Base-by-base conservation (phyloP, 2,113 vertebrate species). In the Oncorhynchus clarkii region DNA sequence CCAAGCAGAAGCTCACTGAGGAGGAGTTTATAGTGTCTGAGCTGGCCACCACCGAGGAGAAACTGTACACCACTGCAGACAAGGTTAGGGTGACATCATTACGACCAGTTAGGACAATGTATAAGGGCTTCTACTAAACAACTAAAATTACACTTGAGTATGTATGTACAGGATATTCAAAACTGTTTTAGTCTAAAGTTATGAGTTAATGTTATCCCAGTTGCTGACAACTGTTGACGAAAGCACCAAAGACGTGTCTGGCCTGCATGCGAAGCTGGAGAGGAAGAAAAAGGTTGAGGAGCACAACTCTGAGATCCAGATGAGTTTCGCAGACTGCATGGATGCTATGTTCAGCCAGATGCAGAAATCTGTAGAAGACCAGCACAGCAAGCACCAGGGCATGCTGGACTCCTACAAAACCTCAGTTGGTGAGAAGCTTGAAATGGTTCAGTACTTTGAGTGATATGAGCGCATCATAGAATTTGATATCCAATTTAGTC, bases 261-360 rank as follows among this genome's bases (percentile, higher is more conserved):
- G 95, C 48, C 95, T 99, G 26, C 96, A 98, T 31, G 95, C 91
- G 0, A 99, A 99, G 79, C 91, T 99, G 92, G 94, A 97, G 83
- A 88, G 97, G 29, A 98, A 97, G 89, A 93, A 83, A 7, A 92
- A 90, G 64, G 91, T 99, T 84, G 98, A 99, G 77, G 86, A 94
- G 75, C 94, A 97, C 89, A 99, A 99, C 86, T 72, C 72, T 51
- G 27, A 87, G 1, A 84, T 92, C 20, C 95, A 96, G 82, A 86
- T 91, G 77, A 87, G 71, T 0, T 99, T 99, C 78, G 78, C 91
- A 24, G 85, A 90, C 84, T 87, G 87, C 51, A 93, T 99, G 87
- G 93, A 93, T 54, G 81, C 72, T 39, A 87, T 91, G n/a, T 97
- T 97, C 83, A 88, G 82, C 84, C 82, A 75, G 82, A 92, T 98